Conservation (phyloP, 2,888 invertebrate genomes). For the Poecilobothrus nobilitatus region DNA sequence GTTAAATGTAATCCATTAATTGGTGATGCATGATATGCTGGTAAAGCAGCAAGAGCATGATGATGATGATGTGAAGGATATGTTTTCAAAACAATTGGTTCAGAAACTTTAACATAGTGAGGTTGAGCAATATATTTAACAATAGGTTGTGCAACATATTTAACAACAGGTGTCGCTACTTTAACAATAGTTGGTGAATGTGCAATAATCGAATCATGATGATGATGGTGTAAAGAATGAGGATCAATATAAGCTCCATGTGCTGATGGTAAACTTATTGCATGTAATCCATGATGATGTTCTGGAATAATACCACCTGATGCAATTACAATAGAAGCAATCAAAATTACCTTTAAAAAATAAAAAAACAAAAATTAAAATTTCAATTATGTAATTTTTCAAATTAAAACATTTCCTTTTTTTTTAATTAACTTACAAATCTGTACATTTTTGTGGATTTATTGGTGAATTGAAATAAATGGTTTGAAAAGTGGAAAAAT, state of each 20-base stretch:
- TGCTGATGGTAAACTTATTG: neutral
- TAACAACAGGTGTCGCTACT: neutral
- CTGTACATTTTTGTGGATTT: neutral
- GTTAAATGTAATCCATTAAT: neutral
- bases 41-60: neutral
- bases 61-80: neutral
- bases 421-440: neutral
- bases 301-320: neutral
- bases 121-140: neutral
- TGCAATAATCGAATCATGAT: neutral
- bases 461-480: neutral
- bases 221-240: neutral
- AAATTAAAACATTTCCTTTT: no score
- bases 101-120: no score
- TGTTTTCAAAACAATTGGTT: neutral
- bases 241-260: neutral
- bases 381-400: no score
- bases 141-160: neutral
- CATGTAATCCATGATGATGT: constrained; percentile 4
- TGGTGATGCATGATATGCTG: neutral
- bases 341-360: neutral
- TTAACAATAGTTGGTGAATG: neutral
- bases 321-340: neutral
- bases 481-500: neutral
- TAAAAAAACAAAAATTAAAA: no score